Percentiles rank a stretch among this genome's conserved stretches.
Conservation (phyloP, 2,797 vertebrate species). For the Malacoraja senta region DNA sequence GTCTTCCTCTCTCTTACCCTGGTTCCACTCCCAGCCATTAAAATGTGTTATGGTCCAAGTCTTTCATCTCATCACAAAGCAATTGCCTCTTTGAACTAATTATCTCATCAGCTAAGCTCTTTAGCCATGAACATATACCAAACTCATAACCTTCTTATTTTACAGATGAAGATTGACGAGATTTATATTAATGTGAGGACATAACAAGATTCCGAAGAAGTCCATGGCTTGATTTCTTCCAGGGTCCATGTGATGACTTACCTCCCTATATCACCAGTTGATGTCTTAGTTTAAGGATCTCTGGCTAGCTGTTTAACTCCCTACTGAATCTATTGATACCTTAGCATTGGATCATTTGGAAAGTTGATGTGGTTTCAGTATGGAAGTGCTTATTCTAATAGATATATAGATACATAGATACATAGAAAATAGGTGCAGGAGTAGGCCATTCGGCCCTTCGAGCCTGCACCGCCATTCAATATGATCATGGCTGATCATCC, state of each 20-base stretch:
- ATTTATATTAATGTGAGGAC: slow-evolving; percentile 4
- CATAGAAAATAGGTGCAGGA: too few relatives aligned
- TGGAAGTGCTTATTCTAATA: not conserved
- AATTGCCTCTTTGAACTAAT: not conserved
- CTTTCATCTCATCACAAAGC: not conserved
- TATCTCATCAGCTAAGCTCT: not conserved
- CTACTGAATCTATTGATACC: not conserved
- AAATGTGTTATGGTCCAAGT: not conserved
- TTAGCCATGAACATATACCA: not conserved
- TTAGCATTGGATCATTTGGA: too few relatives aligned
- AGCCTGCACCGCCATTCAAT: too few relatives aligned
- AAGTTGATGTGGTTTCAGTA: not conserved
- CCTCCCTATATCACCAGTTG: not conserved
- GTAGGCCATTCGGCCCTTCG: too few relatives aligned
- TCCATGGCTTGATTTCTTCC: not conserved
- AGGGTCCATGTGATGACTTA: not conserved
- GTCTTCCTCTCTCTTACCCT: not conserved
- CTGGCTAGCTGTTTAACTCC: not conserved
- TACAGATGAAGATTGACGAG: slow-evolving; percentile 8
- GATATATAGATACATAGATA: too few relatives aligned
- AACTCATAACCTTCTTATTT: not conserved
- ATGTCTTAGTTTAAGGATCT: not conserved
- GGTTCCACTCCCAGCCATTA: not conserved
- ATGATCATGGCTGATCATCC: too few relatives aligned
- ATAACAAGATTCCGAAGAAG: not conserved